Conservation (phyloP, 1,140 invertebrate genomes). For the Stegodyphus mimosarum region DNA sequence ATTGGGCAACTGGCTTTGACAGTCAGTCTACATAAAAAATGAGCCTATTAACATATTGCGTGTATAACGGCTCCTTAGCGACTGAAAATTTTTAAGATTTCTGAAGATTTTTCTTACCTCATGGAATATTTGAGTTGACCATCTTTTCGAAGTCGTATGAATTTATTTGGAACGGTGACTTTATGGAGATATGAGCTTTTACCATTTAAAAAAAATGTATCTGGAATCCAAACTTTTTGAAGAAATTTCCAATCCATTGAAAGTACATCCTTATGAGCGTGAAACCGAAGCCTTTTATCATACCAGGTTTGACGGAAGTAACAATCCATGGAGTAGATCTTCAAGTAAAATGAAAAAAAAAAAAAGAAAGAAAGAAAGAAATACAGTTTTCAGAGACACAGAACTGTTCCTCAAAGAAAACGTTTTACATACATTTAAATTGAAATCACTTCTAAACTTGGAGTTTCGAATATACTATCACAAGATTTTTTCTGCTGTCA, state of each 20-base stretch:
- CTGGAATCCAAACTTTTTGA: constrained; percentile 74
- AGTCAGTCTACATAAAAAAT: constrained; percentile 66
- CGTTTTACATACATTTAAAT: no score
- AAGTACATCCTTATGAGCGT: constrained; percentile 67
- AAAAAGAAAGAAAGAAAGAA: not conserved
- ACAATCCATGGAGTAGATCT: constrained; percentile 75
- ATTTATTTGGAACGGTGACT: constrained; percentile 70
- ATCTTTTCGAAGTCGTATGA: constrained; percentile 68
- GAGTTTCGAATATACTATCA: no score
- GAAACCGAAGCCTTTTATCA: constrained; percentile 71
- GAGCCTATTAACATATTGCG: no score
- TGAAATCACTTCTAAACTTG: no score
- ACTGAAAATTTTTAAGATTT: not conserved
- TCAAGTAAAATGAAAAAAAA: constrained; percentile 6
- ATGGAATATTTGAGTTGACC: constrained; percentile 69
- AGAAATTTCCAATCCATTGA: constrained; percentile 72
- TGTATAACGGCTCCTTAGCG: no score
- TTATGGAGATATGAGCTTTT: constrained; percentile 69
- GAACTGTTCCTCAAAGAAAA: no score
- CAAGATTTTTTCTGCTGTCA: no score
- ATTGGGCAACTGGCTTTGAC: constrained; percentile 70
- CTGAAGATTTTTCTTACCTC: constrained; percentile 64
- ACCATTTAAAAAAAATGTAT: constrained; percentile 76
- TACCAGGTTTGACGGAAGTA: constrained; percentile 76
- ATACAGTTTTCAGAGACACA: no score